Conservation (phyloP, 2,888 invertebrate species). For the Eugnorisma glareosa region DNA sequence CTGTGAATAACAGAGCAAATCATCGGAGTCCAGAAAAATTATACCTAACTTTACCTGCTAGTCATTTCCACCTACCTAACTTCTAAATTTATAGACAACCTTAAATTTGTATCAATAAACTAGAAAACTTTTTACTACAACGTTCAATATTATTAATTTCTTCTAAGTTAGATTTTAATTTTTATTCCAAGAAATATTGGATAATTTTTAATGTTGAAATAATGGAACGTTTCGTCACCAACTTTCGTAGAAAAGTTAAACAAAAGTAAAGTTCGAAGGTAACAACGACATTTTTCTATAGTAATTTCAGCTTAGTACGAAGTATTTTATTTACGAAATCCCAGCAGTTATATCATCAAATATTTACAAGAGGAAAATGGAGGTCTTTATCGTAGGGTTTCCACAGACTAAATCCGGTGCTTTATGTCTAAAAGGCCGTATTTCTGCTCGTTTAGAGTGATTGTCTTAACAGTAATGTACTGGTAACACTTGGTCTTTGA, state of each 20-base stretch:
- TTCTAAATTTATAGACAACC: background rate
- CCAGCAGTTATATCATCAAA: slow-evolving; percentile 61
- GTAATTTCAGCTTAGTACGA: slow-evolving; percentile 29
- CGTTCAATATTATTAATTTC: background rate
- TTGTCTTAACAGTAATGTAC: slow-evolving; percentile 15
- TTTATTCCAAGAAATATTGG: background rate
- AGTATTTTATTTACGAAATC: slow-evolving; percentile 59
- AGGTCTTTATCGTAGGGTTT: slow-evolving; percentile 54
- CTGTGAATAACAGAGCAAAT: background rate
- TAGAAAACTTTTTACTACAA: background rate
- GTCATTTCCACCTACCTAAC: background rate
- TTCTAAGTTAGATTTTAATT: background rate
- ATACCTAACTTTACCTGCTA: background rate
- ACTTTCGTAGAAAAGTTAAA: background rate
- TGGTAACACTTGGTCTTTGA: slow-evolving; percentile 6
- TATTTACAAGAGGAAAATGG: slow-evolving; percentile 58
- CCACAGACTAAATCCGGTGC: slow-evolving; percentile 32
- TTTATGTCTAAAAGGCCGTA: slow-evolving; percentile 40
- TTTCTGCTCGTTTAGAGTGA: slow-evolving; percentile 40
- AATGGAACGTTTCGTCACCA: background rate
- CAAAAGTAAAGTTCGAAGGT: slow-evolving; percentile 6
- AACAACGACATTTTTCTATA: slow-evolving; percentile 31
- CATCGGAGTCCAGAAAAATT: background rate
- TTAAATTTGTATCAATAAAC: background rate
- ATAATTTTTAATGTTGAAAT: background rate